Evolutionary conservation across 2,113 vertebrate genomes (phyloP), one percentile per base, ranked within the genome.

Genomic region (Chionodraco myersi): DNA sequence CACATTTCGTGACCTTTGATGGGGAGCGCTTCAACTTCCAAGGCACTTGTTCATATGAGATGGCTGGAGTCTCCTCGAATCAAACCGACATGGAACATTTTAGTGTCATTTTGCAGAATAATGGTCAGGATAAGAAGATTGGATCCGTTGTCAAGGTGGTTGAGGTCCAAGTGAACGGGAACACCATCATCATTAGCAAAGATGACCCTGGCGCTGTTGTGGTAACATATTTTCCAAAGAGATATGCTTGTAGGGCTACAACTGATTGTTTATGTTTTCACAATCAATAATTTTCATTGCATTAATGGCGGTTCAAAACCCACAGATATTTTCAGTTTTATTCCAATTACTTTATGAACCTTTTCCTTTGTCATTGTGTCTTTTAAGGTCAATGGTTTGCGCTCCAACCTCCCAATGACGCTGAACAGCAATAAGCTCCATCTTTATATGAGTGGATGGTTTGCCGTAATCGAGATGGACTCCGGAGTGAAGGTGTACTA

Each of bases 1-100:
- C 95, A 7, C 95, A 95, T 61, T 95, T 95, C 1, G 1, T 83
- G 63, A 94, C 79, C 34, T 95, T 96, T 8, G 95, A 96, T 0
- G 94, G 94, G 0, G 14, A 51, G 6, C 64, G 0, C 9, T 96
- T 93, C 51, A 69, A 93, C 83, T 96, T 96, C 88, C 95, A 95
- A 41, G 96, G 96, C 0, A 87, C 92, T 0, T 95, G 96, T 23
- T 5, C 92, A 4, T 97, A 96, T 74, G 83, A 93, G 72, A 62
- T 97, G 6, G 82, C 81, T 0, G 90, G 80, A 0, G 72, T 96
- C 26, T 95, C 94, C 57, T 1, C 84, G 0, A 51, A 60, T 0
- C 64, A 0, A 1, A 82, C 53, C 1, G 16, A 2, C 0, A 87
- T 95, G 34, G 83, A 81, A 0, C 80, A 88, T 6, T 97, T 97